Evolutionary conservation across 2,888 invertebrate genomes (phyloP).

Genomic region (Sussaba pulchella): DNA sequence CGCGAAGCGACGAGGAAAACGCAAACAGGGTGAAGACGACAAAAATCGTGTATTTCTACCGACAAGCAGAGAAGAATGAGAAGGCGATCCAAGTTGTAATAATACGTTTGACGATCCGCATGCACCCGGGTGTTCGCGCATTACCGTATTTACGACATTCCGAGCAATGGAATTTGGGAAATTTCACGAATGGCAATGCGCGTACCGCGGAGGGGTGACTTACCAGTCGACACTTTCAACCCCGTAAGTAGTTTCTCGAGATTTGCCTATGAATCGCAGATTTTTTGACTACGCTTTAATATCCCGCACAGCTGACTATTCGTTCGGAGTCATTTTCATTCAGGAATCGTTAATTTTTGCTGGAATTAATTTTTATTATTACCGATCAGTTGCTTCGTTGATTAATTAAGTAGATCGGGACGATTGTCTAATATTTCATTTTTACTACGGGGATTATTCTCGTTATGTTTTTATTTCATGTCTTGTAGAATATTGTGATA

Average conservation of each 20-base stretch:
- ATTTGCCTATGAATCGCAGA: slow-evolving; percentile 47
- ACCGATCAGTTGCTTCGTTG: no score
- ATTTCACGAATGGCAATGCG: slow-evolving; percentile 61
- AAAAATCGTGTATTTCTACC: slow-evolving; percentile 5
- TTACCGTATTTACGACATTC: slow-evolving; percentile 46
- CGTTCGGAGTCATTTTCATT: neutral
- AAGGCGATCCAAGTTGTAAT: slow-evolving; percentile 22
- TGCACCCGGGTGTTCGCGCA: neutral
- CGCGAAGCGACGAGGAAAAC: slow-evolving; percentile 41
- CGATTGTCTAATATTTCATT: no score
- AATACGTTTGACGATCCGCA: slow-evolving; percentile 45
- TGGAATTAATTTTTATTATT: no score
- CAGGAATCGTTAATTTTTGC: no score
- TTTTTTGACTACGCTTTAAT: neutral
- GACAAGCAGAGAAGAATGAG: slow-evolving; percentile 24
- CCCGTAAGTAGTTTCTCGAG: neutral
- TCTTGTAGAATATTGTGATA: no score
- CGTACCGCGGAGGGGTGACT: slow-evolving; percentile 12
- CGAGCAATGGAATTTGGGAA: slow-evolving; percentile 37
- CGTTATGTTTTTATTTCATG: no score
- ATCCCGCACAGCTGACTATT: no score
- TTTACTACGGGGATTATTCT: no score
- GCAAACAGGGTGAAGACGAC: slow-evolving; percentile 33
- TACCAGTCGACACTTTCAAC: neutral
- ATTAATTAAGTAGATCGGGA: no score